Percentiles rank a stretch among this genome's conserved stretches.
These are phyloP conservation scores for Bergia sp. DNA, from an alignment of 92 coral and sea anemone species.

Conservation along the genomic window DNA sequence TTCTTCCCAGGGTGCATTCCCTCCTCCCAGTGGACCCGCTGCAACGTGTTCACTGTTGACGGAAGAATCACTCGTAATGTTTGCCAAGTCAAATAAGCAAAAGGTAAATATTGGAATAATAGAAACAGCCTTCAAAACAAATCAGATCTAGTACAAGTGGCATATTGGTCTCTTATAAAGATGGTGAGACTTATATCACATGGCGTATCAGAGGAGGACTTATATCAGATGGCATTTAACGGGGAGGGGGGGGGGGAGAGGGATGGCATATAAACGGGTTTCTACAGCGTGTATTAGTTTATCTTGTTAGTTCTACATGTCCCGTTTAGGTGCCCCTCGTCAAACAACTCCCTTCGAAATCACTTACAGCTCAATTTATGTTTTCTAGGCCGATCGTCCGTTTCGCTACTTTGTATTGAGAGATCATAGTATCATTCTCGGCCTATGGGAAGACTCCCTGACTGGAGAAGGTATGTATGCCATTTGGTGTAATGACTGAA, in stretches of 20 bases:
- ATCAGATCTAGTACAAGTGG: no score
- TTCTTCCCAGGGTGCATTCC: slow-evolving; percentile 83
- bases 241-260: no score
- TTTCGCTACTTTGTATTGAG: slow-evolving; percentile 85
- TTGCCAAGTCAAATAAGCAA: slow-evolving; percentile 58
- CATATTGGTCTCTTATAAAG: no score
- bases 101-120: slow-evolving; percentile 35
- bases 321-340: not conserved
- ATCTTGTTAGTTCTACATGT: no score
- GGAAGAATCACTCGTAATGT: slow-evolving; percentile 78
- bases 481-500: not conserved
- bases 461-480: slow-evolving; percentile 66
- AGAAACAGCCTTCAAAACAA: no score
- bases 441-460: slow-evolving; percentile 86
- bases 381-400: slow-evolving; percentile 66
- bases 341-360: not conserved
- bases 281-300: no score
- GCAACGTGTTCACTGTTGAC: slow-evolving; percentile 84
- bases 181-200: no score
- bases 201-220: no score
- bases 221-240: no score
- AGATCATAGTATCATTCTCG: slow-evolving; percentile 80
- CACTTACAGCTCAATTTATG: not conserved
- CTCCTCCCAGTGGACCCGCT: slow-evolving; percentile 97
- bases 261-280: no score